Evolutionary conservation across 2,888 invertebrate species (phyloP), one percentile per base, ranked within the genome.

Genomic region (Calameuta filiformis): DNA sequence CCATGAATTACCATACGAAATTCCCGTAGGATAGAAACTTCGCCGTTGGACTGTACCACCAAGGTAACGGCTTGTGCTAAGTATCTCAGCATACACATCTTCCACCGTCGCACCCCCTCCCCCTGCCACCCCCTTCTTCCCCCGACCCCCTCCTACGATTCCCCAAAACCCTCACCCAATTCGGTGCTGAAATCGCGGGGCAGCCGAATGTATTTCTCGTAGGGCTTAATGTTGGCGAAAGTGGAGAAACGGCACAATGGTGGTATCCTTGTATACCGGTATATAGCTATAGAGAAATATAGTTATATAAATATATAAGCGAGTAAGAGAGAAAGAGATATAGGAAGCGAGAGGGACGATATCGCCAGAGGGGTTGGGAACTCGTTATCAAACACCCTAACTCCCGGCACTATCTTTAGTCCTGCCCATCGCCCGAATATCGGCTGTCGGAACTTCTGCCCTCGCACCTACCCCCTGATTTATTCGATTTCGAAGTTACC

Each of bases 51-150:
- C 83, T 85, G 83, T 83, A 84, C 83, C 78, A 79, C 81, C 79
- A 83, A 83, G 56, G 83, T 81, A 83, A 85, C 84, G 86, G 83
- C 85, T 86, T 83, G 83, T 76, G 78, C 81, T 83, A 84, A 84
- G 83, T 84, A 85, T 84, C 84, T 83, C 80, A 69, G 81, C 81
- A 83, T 83, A 83, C 84, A 85, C 83, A 84, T 83, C 81, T 81
- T 81, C 78, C 77, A 78, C 75, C 71, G 77, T 40, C 23, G 33
- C 71, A 68, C 75, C 35, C 68, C 56, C 15, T 15, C 76, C 35
- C 69, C 76, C 35, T 68, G 74, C 40, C 40, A 68, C 12, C 35
- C 11, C 75, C 68, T 76, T 73, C 35, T 0, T n/a, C 76, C 40
- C 73, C 73, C 71, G 1, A 12, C 4, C 37, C 37, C 75, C 69